Conservation (phyloP, 2,113 vertebrate genomes). For the Arothron firmamentum region DNA sequence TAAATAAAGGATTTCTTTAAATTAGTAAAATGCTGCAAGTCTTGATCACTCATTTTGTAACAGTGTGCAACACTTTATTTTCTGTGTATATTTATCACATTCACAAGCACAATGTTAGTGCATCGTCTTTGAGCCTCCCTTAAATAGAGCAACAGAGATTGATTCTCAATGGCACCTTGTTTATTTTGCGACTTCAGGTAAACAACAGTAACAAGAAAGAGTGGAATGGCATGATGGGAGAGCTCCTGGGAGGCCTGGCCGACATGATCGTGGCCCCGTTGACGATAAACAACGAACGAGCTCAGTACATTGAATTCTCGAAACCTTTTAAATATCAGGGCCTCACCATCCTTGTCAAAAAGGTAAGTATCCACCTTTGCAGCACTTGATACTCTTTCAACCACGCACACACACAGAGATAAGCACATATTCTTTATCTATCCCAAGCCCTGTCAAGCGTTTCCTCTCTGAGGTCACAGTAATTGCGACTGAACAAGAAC, state of each 20-base stretch:
- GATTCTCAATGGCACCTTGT: slow-evolving; percentile 19
- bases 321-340: slow-evolving; percentile 99
- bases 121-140: background rate
- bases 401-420: background rate
- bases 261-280: slow-evolving; percentile 98
- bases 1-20: too few species aligned
- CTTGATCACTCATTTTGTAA: too few species aligned
- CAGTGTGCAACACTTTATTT: too few species aligned
- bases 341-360: slow-evolving; percentile 97
- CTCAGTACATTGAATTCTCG: slow-evolving; percentile 98
- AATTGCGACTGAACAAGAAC: too few species aligned
- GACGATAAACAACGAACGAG: slow-evolving; percentile 97
- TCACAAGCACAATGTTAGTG: background rate
- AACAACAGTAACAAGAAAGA: slow-evolving; percentile 99
- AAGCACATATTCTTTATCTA: too few species aligned
- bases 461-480: too few species aligned
- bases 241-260: slow-evolving; percentile 92
- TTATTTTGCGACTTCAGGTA: slow-evolving; percentile 74
- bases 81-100: too few species aligned
- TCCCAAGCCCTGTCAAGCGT: too few species aligned
- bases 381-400: background rate
- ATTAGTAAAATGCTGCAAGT: too few species aligned
- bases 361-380: slow-evolving; percentile 73
- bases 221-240: slow-evolving; percentile 99
- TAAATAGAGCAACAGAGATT: background rate